Conservation (phyloP, 1,140 invertebrate genomes). For the Drosophila parabipectinata region DNA sequence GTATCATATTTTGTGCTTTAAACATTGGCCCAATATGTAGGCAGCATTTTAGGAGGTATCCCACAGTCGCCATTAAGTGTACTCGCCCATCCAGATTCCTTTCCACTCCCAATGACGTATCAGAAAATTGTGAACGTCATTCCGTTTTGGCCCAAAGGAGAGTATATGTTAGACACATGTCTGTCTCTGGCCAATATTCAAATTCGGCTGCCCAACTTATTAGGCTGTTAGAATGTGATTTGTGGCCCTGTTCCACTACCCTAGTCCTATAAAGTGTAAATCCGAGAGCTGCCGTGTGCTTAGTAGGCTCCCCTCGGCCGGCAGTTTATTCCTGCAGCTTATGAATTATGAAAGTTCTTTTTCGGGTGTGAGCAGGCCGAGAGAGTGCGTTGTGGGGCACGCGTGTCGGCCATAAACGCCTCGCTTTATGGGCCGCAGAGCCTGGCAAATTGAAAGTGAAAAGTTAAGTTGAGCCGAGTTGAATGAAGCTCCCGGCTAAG, state of each 20-base stretch:
- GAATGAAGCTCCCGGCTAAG: slow-evolving; percentile 20
- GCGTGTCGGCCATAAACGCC: slow-evolving; percentile 79
- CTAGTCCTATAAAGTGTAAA: slow-evolving; percentile 41
- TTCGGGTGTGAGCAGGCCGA: slow-evolving; percentile 10
- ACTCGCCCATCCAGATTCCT: neutral
- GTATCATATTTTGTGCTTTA: no score
- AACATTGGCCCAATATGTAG: no score
- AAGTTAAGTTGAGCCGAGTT: slow-evolving; percentile 61
- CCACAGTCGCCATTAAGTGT: neutral
- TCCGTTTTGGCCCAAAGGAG: slow-evolving; percentile 14
- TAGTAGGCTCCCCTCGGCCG: slow-evolving; percentile 42
- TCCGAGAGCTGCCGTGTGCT: slow-evolving; percentile 61
- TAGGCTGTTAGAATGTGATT: slow-evolving; percentile 76
- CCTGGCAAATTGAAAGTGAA: slow-evolving; percentile 77
- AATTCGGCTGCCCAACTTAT: slow-evolving; percentile 63
- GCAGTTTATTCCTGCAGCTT: slow-evolving; percentile 48
- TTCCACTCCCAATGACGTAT: slow-evolving; percentile 4
- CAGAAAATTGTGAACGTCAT: slow-evolving; percentile 61
- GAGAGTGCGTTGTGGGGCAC: slow-evolving; percentile 53
- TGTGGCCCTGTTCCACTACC: slow-evolving; percentile 9
- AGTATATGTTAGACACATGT: slow-evolving; percentile 34
- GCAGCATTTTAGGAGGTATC: neutral
- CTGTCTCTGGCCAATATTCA: slow-evolving; percentile 62
- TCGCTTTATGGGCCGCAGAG: slow-evolving; percentile 69
- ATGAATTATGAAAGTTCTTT: slow-evolving; percentile 74